Evolutionary conservation across 2,888 invertebrate species (phyloP).

Genomic region (Caenorhabditis parvicauda): DNA sequence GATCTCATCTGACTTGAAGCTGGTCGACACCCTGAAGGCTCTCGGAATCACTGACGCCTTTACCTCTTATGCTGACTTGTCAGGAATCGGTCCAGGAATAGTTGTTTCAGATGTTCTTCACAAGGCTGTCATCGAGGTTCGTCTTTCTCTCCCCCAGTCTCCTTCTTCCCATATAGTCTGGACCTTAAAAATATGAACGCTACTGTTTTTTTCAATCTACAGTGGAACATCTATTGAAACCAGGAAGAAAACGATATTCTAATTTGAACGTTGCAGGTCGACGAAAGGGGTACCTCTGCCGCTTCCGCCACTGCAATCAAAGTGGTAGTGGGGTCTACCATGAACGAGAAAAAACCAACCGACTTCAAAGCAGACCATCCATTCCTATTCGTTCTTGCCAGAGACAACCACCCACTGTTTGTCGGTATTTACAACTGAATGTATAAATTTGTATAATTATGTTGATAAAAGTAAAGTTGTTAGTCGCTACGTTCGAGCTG

Average conservation of each 20-base stretch:
- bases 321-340: conserved; percentile 13
- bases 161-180: not conserved
- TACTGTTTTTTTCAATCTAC: too few relatives aligned
- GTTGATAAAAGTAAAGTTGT: too few relatives aligned
- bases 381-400: conserved; percentile 40
- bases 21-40: conserved; percentile 30
- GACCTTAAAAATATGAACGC: too few relatives aligned
- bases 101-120: conserved; percentile 48
- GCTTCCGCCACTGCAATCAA: conserved; percentile 44
- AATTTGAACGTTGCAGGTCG: conserved; percentile 46
- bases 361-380: conserved; percentile 51
- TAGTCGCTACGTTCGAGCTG: too few relatives aligned
- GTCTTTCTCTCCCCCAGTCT: not conserved
- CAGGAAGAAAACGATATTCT: too few relatives aligned
- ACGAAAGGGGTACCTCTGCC: conserved; percentile 50
- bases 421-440: conserved; percentile 19
- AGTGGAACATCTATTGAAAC: too few relatives aligned
- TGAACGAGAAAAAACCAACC: conserved; percentile 10
- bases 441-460: too few relatives aligned
- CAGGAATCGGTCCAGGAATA: conserved; percentile 32
- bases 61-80: conserved; percentile 33
- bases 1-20: conserved; percentile 33
- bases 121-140: conserved; percentile 56
- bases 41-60: conserved; percentile 45
- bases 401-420: conserved; percentile 29